These are phyloP conservation scores for Puffinus mauretanicus DNA, from an alignment of 2,113 vertebrate genomes.

Conservation along the genomic window DNA sequence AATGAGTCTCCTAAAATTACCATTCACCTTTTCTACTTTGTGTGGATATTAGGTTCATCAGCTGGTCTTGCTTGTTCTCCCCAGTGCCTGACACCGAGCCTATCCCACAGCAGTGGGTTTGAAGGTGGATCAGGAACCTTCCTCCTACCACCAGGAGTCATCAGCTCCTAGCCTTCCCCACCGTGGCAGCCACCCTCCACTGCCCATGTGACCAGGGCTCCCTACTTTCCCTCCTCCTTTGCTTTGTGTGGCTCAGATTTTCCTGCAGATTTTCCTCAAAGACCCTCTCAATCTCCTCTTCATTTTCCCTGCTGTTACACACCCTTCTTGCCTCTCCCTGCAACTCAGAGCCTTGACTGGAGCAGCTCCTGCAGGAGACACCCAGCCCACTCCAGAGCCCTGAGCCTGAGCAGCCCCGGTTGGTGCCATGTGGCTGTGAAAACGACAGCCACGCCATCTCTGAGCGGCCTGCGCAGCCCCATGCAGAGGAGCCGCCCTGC, in stretches of 20 bases:
- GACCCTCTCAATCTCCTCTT: not conserved
- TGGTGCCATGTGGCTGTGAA: too few relatives aligned
- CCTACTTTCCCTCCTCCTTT: not conserved
- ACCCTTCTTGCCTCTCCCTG: not conserved
- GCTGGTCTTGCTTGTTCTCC: not conserved
- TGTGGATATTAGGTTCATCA: not conserved
- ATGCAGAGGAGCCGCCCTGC: fast-evolving
- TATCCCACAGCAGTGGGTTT: not conserved
- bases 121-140: not conserved
- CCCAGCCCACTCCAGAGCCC: not conserved
- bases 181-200: not conserved
- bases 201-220: fast-evolving
- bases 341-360: fast-evolving
- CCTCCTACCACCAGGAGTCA: not conserved
- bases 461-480: fast-evolving
- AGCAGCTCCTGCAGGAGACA: not conserved
- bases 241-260: not conserved
- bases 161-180: not conserved
- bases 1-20: not conserved
- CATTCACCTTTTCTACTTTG: not conserved
- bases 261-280: not conserved
- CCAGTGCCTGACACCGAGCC: not conserved
- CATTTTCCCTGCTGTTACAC: fast-evolving
- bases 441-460: fast-evolving
- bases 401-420: too few relatives aligned